These are phyloP conservation scores for Euura saliciscinereae DNA, from an alignment of 1,140 invertebrate species.

Conservation along the genomic window DNA sequence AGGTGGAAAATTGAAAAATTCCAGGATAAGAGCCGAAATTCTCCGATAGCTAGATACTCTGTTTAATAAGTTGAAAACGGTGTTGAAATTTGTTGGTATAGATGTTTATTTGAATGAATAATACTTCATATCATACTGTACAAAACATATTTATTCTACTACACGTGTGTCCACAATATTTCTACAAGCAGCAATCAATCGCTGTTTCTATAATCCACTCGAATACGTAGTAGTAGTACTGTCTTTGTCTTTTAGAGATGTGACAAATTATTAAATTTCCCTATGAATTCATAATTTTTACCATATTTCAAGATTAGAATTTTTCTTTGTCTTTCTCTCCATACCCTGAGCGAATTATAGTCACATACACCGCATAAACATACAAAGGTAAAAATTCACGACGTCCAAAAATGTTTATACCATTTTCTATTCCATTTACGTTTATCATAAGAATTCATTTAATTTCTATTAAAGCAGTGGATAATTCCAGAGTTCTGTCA, in stretches of 20 bases:
- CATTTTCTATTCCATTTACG: conserved; percentile 14
- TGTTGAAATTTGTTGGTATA: too few species aligned
- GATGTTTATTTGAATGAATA: too few species aligned
- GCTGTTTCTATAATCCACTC: conserved; percentile 25
- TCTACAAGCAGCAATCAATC: conserved; percentile 33
- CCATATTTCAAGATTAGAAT: too few species aligned
- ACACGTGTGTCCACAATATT: conserved; percentile 39
- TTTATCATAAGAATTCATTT: conserved; percentile 20
- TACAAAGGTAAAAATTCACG: conserved; percentile 40
- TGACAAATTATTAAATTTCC: too few species aligned
- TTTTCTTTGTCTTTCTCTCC: too few species aligned
- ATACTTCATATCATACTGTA: conserved; percentile 36
- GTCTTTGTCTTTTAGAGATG: neutral
- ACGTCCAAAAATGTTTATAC: conserved; percentile 18
- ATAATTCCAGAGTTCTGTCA: conserved; percentile 18
- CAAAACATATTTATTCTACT: conserved; percentile 57
- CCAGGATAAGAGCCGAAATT: too few species aligned
- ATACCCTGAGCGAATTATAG: conserved; percentile 24
- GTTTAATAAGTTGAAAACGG: too few species aligned
- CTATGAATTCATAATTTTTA: too few species aligned
- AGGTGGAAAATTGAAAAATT: too few species aligned
- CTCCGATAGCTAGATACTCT: too few species aligned
- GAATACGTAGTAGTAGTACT: conserved; percentile 16
- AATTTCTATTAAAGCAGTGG: conserved; percentile 19
- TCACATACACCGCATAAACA: conserved; percentile 38